Conservation (phyloP, 2,113 vertebrate genomes). For the Oxyruncus cristatus region DNA sequence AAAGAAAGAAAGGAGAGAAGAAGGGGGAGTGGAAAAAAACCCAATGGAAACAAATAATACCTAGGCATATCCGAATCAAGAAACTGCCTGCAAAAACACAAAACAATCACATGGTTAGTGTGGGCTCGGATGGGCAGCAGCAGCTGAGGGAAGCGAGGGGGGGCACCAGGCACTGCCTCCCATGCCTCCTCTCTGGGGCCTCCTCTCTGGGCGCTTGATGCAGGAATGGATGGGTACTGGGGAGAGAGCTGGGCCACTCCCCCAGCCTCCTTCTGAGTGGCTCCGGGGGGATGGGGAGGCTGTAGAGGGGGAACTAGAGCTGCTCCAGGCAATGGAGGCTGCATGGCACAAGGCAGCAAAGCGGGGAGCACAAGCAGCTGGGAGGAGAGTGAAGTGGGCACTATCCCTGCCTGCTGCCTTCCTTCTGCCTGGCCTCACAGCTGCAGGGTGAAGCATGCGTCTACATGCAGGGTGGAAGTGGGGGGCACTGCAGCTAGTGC, state of each 20-base stretch:
- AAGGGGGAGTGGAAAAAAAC: conserved; percentile 39
- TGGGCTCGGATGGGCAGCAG: conserved; percentile 71
- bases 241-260: not conserved
- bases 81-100: conserved; percentile 99
- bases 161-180: not conserved
- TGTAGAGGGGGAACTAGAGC: not conserved
- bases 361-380: conserved; percentile 38
- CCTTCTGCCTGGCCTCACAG: not conserved
- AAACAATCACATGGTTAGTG: conserved; percentile 95
- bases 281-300: not conserved
- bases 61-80: conserved; percentile 99
- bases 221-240: not conserved
- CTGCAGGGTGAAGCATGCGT: not conserved
- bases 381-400: not conserved
- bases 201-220: not conserved
- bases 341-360: conserved; percentile 12
- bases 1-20: conserved; percentile 24
- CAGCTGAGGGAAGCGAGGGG: conserved; percentile 13
- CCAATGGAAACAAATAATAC: conserved; percentile 84
- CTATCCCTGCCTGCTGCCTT: not conserved
- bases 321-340: not conserved
- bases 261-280: not conserved
- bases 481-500: not conserved
- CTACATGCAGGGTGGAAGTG: not conserved
- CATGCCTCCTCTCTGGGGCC: not conserved